Percentiles rank a stretch among this genome's conserved stretches.
phyloP scores from a whole-genome alignment of 2,888 invertebrate genomes.

The Serrognathus titanus region DNA sequence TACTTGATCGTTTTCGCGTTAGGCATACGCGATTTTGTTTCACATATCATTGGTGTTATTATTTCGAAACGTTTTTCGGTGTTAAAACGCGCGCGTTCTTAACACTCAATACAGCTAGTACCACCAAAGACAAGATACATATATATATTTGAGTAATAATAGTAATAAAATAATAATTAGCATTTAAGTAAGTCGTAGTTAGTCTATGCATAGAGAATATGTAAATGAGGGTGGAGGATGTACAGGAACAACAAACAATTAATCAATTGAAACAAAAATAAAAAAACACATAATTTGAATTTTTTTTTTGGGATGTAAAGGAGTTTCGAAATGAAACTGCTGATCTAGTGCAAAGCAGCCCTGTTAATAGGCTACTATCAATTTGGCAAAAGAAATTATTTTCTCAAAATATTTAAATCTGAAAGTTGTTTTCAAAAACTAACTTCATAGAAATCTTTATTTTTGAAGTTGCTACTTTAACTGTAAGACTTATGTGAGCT shows the following conservation, averaged over 20 bases:
- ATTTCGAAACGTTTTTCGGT: conserved; percentile 1
- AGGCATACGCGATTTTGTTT: conserved; percentile 10
- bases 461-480: too few species aligned
- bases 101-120: conserved; percentile 15
- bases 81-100: conserved; percentile 13
- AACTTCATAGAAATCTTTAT: too few species aligned
- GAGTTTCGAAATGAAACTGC: too few species aligned
- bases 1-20: conserved; percentile 1
- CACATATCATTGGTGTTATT: conserved; percentile 12
- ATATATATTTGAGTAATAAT: conserved; percentile 4
- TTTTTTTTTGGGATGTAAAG: too few species aligned
- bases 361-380: too few species aligned
- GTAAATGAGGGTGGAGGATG: neutral
- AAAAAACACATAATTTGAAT: too few species aligned
- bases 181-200: neutral
- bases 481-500: too few species aligned
- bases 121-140: conserved; percentile 13
- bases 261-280: too few species aligned
- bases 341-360: too few species aligned
- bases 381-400: too few species aligned
- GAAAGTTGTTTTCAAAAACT: too few species aligned
- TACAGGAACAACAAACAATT: neutral
- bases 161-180: conserved; percentile 7
- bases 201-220: neutral
- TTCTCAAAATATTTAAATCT: too few species aligned